Evolutionary conservation across 2,113 vertebrate genomes (phyloP), one percentile per base, ranked within the genome.

Genomic region (Strigops habroptila): DNA sequence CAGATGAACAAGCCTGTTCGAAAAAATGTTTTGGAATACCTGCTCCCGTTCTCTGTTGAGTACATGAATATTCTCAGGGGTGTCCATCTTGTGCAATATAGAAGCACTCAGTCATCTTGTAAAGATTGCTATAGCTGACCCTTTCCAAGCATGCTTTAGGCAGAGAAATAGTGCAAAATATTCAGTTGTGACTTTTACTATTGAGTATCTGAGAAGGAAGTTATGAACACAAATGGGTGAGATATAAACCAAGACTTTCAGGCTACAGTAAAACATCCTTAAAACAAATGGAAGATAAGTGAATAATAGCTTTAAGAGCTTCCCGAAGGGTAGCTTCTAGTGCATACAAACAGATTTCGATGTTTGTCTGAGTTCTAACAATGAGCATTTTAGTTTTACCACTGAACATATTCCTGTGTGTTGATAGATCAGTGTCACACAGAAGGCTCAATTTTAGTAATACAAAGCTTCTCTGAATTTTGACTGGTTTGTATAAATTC

Each of bases 131-230:
- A 1, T 25, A 68, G 35, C 41, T 63, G 62, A 75, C 33, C 27
- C 48, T 75, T 80, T 13, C 27, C 15, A 25, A 1, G 1, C 0
- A 0, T 1, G 0, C 62, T 68, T 84, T 44, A 28, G 23, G 27
- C 14, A 60, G 41, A 73, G 39, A 49, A 30, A 37, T 63, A 57
- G 44, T 7, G 14, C 24, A 68, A 44, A 52, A 68, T 75, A 81
- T n/a, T 76, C 35, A 70, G 10, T 62, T 57, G 17, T 44, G 37
- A 28, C 6, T 79, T 43, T 48, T 41, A 30, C 53, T 69, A 3
- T 31, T n/a, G 48, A 71, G 37, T 77, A 41, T 18, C 17, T 15
- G 24, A 80, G 55, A 69, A 60, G 39, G 53, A 68, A 68, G 35
- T 44, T 75, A 46, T 0, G 1, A 23, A 31, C 23, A 51, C 15